phyloP scores from a whole-genome alignment of 2,888 invertebrate species.

The Papilio demoleus region DNA sequence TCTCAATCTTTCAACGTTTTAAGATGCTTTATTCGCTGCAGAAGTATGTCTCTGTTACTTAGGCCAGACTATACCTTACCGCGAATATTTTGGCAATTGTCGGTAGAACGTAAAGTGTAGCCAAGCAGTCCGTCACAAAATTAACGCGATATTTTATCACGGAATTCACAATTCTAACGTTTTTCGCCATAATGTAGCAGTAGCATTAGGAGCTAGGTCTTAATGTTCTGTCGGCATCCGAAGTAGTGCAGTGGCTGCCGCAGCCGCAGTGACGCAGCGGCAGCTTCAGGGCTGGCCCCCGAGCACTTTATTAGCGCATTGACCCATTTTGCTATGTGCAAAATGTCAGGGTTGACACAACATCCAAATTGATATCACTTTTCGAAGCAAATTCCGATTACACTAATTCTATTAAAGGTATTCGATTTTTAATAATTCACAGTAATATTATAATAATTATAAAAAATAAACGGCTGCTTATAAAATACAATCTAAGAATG shows the following conservation, averaged over 20 bases:
- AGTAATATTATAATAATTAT: too few species aligned
- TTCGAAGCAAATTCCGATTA: not conserved
- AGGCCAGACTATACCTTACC: too few species aligned
- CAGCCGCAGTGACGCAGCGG: not conserved
- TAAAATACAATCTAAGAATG: too few species aligned
- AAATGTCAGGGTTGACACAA: conserved; percentile 15
- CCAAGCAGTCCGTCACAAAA: too few species aligned
- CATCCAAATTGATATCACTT: not conserved
- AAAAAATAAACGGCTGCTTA: too few species aligned
- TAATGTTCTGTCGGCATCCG: conserved; percentile 17
- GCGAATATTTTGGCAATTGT: too few species aligned
- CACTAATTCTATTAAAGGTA: not conserved
- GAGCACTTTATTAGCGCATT: conserved; percentile 23
- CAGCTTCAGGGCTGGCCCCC: conserved; percentile 19
- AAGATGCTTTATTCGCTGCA: conserved; percentile 10
- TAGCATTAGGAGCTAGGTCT: conserved; percentile 34
- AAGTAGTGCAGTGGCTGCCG: not conserved
- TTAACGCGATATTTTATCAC: too few species aligned
- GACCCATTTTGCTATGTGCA: conserved; percentile 26
- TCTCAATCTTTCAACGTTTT: too few species aligned
- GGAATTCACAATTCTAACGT: too few species aligned
- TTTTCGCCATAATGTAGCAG: too few species aligned
- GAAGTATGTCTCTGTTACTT: not conserved
- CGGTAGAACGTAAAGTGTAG: too few species aligned
- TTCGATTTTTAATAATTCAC: not conserved